Base-by-base conservation (phyloP, 2,888 invertebrate species). In the Leptopterna dolabrata region DNA sequence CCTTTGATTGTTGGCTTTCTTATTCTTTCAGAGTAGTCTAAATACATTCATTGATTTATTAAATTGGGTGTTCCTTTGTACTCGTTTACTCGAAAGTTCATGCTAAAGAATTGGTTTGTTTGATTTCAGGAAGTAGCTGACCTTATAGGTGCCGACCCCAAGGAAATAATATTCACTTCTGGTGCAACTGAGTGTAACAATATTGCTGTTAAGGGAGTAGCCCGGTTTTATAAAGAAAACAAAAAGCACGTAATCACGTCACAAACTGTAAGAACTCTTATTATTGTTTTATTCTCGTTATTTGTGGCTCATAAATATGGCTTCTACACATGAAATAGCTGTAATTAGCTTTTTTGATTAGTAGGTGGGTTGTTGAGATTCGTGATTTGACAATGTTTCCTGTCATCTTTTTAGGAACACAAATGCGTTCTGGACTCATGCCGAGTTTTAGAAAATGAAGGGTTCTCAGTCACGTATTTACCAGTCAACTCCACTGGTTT, bases 121-220 rank as follows among this genome's bases (percentile, higher is more conserved):
- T 43, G 14, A 30, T 90, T 90, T 36, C 90, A 95, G 94, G 96
- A 98, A 94, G 94, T 99, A 41, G 98, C 99, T 11, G 93, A 94
- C 89, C 92, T 99, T 80, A 97, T 99, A 91, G 95, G 96, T 87
- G 99, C 99, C 13, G 98, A 99, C 92, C 95, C 98, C n/a, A 97
- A 97, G 91, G 99, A 99, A 93, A 97, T 99, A 87, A 95, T 99
- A 89, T 99, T 99, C 91, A 99, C 99, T 11, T 99, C 99, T 41
- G 99, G 99, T 88, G 99, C 99, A 3, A 99, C 99, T 11, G 99
- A 99, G 92, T 98, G 98, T 14, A 99, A 99, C 92, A 99, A 99
- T 91, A 96, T 99, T 90, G 96, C 99, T 4, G 94, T 99, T 0
- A 99, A 99, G 93, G 99, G 99, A 70, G 98, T 99, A 0, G 98